Percentiles rank a stretch among this genome's conserved stretches.
These are phyloP conservation scores for Megaptera novaeangliae DNA, from an alignment of 2,113 vertebrate species.

Conservation along the genomic window DNA sequence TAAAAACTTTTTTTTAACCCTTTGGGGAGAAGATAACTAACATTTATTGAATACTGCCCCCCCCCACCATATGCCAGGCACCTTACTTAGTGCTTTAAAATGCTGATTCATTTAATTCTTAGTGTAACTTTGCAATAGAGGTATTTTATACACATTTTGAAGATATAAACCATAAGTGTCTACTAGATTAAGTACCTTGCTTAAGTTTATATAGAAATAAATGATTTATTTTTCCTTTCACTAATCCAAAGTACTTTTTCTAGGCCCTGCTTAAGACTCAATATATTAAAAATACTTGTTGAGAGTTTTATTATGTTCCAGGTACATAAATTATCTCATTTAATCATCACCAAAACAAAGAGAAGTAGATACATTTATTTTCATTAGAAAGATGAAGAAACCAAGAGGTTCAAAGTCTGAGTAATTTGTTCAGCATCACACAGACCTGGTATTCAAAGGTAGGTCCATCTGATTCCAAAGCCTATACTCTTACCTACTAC, in stretches of 20 bases:
- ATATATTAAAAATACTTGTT: neutral
- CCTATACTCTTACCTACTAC: neutral
- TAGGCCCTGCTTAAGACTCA: neutral
- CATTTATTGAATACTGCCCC: neutral
- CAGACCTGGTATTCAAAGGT: neutral
- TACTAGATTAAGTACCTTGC: neutral
- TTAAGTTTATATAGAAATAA: neutral
- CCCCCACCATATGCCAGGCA: neutral
- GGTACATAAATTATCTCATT: neutral
- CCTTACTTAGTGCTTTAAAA: constrained; percentile 26
- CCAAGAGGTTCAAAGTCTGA: neutral
- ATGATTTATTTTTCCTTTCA: neutral
- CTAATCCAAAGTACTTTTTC: neutral
- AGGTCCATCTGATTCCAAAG: neutral
- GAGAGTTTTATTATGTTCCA: neutral
- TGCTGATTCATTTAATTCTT: neutral
- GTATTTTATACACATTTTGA: neutral
- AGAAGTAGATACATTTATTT: neutral
- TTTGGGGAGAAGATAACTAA: neutral
- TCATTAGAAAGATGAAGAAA: neutral
- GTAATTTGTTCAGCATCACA: neutral
- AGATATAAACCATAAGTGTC: neutral
- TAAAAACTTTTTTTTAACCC: neutral
- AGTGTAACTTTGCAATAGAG: neutral
- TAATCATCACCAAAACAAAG: neutral